Percentiles rank a stretch among this genome's conserved stretches.
Conservation (phyloP, 1,140 invertebrate genomes). For the Eueides isabella region DNA sequence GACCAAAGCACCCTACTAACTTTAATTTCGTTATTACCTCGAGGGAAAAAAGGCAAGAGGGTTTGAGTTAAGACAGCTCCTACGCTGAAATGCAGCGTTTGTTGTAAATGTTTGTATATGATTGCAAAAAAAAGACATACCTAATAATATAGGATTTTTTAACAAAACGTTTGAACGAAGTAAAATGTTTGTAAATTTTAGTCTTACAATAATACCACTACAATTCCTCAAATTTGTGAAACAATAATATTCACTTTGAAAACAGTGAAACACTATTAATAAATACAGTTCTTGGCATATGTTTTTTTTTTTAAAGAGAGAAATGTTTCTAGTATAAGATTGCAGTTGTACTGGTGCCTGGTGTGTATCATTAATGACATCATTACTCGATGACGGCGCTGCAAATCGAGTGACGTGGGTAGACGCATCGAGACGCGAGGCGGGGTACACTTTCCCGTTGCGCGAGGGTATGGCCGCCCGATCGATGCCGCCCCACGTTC, state of each 20-base stretch:
- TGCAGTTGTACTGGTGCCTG: not conserved
- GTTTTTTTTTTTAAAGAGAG: conserved; percentile 16
- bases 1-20: conserved; percentile 65
- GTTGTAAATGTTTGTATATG: not conserved
- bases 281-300: conserved; percentile 15
- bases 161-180: not conserved
- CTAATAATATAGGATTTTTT: not conserved
- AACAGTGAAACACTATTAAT: conserved; percentile 1
- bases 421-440: conserved; percentile 34
- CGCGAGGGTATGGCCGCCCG: conserved; percentile 76
- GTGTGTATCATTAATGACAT: conserved; percentile 33
- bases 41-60: conserved; percentile 51
- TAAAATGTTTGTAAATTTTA: not conserved
- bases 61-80: conserved; percentile 27
- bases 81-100: conserved; percentile 18
- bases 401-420: conserved; percentile 25
- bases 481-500: conserved; percentile 80
- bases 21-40: conserved; percentile 65
- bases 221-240: not conserved
- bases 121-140: no score
- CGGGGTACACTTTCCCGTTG: conserved; percentile 71
- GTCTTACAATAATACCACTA: not conserved
- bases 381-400: conserved; percentile 26
- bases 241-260: not conserved
- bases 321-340: not conserved